Percentiles rank a stretch among this genome's conserved stretches.
Conservation (phyloP, 2,888 invertebrate species). For the Catocala sponsa region DNA sequence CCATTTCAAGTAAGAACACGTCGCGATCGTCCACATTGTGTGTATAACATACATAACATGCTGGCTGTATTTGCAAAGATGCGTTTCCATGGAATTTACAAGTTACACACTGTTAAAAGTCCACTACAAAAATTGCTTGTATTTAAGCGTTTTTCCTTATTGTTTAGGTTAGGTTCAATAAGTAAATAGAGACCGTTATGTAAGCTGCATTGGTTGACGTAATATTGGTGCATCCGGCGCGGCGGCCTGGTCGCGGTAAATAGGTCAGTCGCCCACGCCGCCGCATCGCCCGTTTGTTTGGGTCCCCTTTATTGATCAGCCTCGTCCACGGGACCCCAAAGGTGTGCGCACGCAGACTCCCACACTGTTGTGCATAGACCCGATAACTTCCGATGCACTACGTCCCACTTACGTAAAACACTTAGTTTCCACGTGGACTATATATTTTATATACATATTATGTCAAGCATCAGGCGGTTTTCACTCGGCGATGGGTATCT, state of each 20-base stretch:
- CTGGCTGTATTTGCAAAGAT: background rate
- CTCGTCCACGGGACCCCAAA: conserved; percentile 39
- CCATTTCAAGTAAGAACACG: background rate
- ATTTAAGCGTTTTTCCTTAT: background rate
- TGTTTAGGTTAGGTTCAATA: background rate
- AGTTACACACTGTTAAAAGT: background rate
- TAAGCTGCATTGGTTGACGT: conserved; percentile 47
- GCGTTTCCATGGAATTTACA: background rate
- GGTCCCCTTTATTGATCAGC: conserved; percentile 82
- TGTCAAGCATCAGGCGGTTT: no score
- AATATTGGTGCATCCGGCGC: conserved; percentile 57
- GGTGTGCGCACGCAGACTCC: conserved; percentile 76
- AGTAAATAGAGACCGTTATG: conserved; percentile 28
- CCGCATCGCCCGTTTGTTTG: conserved; percentile 81
- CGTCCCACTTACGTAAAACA: conserved; percentile 37
- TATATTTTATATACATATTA: background rate
- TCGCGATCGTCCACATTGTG: background rate
- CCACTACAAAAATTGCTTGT: background rate
- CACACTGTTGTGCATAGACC: conserved; percentile 49
- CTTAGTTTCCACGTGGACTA: no score
- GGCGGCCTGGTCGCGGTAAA: conserved; percentile 62
- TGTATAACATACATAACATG: background rate
- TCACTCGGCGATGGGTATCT: no score
- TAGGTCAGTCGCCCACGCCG: conserved; percentile 82
- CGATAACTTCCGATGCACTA: conserved; percentile 52